Conservation (phyloP, 2,888 invertebrate species). For the Conomelus anceps region DNA sequence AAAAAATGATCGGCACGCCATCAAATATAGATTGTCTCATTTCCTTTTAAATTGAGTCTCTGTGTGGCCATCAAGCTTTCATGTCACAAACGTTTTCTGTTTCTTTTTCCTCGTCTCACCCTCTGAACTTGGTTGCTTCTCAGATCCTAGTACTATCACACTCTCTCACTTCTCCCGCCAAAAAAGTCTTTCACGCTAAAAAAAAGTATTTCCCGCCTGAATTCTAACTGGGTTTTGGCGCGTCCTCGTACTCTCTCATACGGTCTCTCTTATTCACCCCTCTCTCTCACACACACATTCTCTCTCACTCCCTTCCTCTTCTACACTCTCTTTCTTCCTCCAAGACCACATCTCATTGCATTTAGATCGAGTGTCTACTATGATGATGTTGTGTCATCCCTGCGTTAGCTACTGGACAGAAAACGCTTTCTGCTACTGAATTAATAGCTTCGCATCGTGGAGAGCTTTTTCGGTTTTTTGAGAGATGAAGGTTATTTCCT, state of each 20-base stretch:
- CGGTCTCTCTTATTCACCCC: not conserved
- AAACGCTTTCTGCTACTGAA: not conserved
- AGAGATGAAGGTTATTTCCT: not conserved
- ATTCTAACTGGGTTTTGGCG: not conserved
- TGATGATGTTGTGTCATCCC: not conserved
- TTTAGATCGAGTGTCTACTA: not conserved
- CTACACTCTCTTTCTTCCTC: not conserved
- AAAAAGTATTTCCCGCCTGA: not conserved
- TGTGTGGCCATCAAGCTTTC: not conserved
- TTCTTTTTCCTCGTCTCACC: not conserved
- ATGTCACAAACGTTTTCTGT: not conserved
- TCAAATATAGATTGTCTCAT: slow-evolving; percentile 33
- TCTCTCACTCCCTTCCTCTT: too few species aligned
- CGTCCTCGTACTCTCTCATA: not conserved
- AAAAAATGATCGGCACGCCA: slow-evolving; percentile 14
- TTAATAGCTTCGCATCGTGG: not conserved
- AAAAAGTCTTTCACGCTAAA: not conserved
- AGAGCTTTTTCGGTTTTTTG: not conserved
- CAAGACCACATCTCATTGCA: not conserved
- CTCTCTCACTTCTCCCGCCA: not conserved
- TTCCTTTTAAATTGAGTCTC: slow-evolving; percentile 32
- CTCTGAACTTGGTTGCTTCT: too few species aligned
- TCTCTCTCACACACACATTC: too few species aligned
- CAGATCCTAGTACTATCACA: not conserved
- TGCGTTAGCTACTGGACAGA: not conserved